phyloP scores from a whole-genome alignment of 2,797 vertebrate species.

The Sebastiscus albofasciatus region DNA sequence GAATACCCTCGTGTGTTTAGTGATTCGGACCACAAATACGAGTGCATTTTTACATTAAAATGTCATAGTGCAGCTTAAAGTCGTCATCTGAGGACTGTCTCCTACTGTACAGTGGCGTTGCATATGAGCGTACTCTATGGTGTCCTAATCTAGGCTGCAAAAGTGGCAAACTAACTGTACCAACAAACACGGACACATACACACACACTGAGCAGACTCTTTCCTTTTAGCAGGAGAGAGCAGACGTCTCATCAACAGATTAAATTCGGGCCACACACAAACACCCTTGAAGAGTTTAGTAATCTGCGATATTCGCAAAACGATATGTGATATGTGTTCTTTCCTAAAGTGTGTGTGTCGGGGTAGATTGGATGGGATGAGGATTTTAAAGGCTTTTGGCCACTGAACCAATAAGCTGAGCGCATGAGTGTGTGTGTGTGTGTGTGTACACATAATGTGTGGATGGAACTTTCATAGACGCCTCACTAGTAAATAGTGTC shows the following conservation, averaged over 20 bases:
- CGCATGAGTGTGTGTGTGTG: no score
- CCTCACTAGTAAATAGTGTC: neutral
- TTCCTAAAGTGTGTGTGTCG: neutral
- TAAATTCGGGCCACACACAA: conserved; percentile 19
- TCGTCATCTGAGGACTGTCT: neutral
- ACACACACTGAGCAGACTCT: neutral
- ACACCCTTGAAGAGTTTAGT: neutral
- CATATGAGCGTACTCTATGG: conserved; percentile 1
- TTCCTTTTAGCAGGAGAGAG: conserved; percentile 24
- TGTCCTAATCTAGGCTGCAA: conserved; percentile 9
- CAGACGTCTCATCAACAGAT: conserved; percentile 50
- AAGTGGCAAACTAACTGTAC: conserved; percentile 15
- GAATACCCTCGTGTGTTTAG: neutral
- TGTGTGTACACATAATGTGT: neutral
- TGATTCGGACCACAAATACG: neutral
- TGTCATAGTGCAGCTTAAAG: conserved; percentile 33
- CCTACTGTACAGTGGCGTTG: conserved; percentile 1
- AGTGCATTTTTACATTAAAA: conserved; percentile 14
- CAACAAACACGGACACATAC: neutral
- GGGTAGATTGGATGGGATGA: conserved; percentile 33
- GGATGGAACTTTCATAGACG: neutral
- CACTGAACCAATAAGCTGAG: conserved; percentile 16
- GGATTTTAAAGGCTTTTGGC: conserved; percentile 28
- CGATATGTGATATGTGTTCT: neutral
- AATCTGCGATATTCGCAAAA: conserved; percentile 37